Percentiles rank a stretch among this genome's conserved stretches.
Evolutionary conservation across 2,113 vertebrate species (phyloP).

Genomic region (Notothenia coriiceps): DNA sequence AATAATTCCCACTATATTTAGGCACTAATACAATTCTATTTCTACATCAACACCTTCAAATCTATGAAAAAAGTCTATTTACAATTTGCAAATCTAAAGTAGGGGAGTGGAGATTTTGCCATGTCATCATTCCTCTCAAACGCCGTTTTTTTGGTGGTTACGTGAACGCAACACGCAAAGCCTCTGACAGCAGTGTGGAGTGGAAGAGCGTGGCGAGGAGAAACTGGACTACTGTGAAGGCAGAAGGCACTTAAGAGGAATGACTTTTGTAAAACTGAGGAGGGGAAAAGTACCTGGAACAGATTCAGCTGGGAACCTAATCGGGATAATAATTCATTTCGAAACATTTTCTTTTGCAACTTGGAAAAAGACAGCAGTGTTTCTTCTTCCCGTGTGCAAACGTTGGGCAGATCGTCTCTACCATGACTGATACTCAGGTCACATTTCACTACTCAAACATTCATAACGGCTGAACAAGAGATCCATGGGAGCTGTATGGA

Average conservation of each 20-base stretch:
- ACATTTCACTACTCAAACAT: slow-evolving; percentile 35
- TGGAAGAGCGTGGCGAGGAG: slow-evolving; percentile 13
- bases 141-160: slow-evolving; percentile 58
- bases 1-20: slow-evolving; percentile 79
- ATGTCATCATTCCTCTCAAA: slow-evolving; percentile 85
- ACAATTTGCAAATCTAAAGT: slow-evolving; percentile 73
- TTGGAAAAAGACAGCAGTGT: slow-evolving; percentile 29
- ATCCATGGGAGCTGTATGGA: not conserved
- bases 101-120: slow-evolving; percentile 36
- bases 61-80: slow-evolving; percentile 77
- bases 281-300: slow-evolving; percentile 1
- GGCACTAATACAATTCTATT: slow-evolving; percentile 80
- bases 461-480: slow-evolving; percentile 17
- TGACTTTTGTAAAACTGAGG: slow-evolving; percentile 68
- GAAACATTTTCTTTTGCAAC: slow-evolving; percentile 9
- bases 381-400: slow-evolving; percentile 62
- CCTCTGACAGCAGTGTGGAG: slow-evolving; percentile 11
- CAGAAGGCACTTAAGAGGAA: slow-evolving; percentile 87
- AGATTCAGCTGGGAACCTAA: not conserved
- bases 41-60: slow-evolving; percentile 73
- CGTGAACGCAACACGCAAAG: slow-evolving; percentile 11
- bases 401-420: slow-evolving; percentile 73
- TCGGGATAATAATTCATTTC: not conserved
- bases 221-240: slow-evolving; percentile 32
- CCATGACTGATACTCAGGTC: slow-evolving; percentile 53